Evolutionary conservation across 2,113 vertebrate genomes (phyloP).

Genomic region (Diglossa brunneiventris): DNA sequence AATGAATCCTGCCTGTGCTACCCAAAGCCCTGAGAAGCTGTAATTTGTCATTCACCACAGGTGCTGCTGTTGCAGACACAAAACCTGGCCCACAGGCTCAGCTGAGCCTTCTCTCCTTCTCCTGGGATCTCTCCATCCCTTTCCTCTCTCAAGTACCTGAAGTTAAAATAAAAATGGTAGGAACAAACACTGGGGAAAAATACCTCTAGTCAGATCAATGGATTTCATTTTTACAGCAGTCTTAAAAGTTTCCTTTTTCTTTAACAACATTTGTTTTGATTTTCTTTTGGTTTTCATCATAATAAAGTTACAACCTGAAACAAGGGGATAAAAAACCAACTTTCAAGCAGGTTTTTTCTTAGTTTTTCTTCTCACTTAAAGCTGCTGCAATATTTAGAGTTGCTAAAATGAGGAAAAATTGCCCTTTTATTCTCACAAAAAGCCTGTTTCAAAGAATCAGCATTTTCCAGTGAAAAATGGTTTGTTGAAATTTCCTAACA

Average conservation of each 20-base stretch:
- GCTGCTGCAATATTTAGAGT: conserved; percentile 7
- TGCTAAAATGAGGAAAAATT: conserved; percentile 44
- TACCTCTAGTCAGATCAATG: background rate
- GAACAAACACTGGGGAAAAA: background rate
- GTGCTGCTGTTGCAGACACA: background rate
- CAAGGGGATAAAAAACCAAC: background rate
- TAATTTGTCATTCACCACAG: background rate
- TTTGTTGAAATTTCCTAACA: background rate
- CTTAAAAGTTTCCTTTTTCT: conserved; percentile 14
- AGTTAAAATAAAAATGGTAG: background rate
- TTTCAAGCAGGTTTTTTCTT: background rate
- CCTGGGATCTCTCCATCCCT: background rate
- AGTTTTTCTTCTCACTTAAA: conserved; percentile 5
- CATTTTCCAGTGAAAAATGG: conserved; percentile 28
- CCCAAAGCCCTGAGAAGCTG: background rate
- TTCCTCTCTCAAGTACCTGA: background rate
- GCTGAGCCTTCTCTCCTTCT: background rate
- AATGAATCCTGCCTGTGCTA: background rate
- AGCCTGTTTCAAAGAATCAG: conserved; percentile 30
- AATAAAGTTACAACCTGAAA: conserved; percentile 30
- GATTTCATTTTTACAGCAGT: background rate
- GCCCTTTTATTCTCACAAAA: conserved; percentile 34
- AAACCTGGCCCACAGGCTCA: background rate
- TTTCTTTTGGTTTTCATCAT: conserved; percentile 17
- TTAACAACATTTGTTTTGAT: conserved; percentile 14